A percentile compares a stretch with the other conserved stretches of the same genome.
These are phyloP conservation scores for Eupsilia transversa DNA, from an alignment of 2,888 invertebrate species.

Conservation along the genomic window DNA sequence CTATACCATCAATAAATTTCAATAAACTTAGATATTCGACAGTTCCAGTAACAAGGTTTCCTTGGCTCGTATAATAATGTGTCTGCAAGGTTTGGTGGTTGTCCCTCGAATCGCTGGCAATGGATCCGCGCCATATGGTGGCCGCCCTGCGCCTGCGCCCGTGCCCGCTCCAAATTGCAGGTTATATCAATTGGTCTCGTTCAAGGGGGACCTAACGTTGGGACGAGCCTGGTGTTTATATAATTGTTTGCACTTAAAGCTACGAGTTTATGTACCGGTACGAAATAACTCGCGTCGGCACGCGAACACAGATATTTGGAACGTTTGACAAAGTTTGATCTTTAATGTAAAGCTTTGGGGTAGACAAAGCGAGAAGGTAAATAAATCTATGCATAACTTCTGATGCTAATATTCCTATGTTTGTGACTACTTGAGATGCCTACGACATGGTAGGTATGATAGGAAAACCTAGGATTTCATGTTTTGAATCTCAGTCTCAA, in stretches of 20 bases:
- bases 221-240: conserved; percentile 69
- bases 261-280: conserved; percentile 63
- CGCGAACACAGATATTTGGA: conserved; percentile 20
- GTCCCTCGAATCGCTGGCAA: conserved; percentile 73
- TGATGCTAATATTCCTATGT: background rate
- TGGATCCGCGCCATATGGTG: conserved; percentile 85
- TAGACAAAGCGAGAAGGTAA: background rate
- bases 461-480: background rate
- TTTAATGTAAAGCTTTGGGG: background rate
- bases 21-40: background rate
- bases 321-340: conserved; percentile 3
- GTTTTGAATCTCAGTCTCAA: background rate
- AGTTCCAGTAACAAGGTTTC: conserved; percentile 62
- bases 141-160: conserved; percentile 82
- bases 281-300: conserved; percentile 63
- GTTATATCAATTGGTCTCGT: conserved; percentile 86
- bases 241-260: conserved; percentile 67
- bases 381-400: background rate
- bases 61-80: conserved; percentile 57
- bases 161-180: conserved; percentile 85
- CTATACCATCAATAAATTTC: background rate
- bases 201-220: conserved; percentile 77
- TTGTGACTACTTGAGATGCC: background rate
- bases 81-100: conserved; percentile 75
- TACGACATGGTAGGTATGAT: background rate